A percentile compares a stretch with the other conserved stretches of the same genome.
Evolutionary conservation across 2,888 invertebrate genomes (phyloP).

Genomic region (Cephus spinipes): DNA sequence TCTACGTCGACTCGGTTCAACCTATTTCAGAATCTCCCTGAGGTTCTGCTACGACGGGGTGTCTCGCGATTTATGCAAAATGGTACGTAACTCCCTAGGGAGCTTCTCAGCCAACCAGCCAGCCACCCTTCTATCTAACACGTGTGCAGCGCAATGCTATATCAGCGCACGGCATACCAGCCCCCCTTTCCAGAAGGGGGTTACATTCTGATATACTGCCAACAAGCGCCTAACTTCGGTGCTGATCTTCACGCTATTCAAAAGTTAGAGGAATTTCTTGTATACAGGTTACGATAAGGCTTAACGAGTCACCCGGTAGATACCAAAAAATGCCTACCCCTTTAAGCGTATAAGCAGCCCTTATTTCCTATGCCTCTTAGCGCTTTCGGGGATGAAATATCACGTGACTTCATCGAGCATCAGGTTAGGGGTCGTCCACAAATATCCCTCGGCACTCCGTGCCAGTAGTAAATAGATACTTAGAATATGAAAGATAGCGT

Average conservation of each 20-base stretch:
- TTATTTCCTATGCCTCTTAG: neutral
- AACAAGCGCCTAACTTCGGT: slow-evolving; percentile 35
- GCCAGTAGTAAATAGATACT: slow-evolving; percentile 2
- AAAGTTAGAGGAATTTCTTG: neutral
- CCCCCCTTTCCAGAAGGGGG: slow-evolving; percentile 30
- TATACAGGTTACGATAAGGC: neutral
- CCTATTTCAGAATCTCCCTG: slow-evolving; percentile 60
- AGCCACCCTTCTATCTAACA: slow-evolving; percentile 56
- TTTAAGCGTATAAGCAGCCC: neutral
- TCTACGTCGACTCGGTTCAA: slow-evolving; percentile 42
- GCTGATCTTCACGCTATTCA: slow-evolving; percentile 11
- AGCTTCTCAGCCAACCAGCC: slow-evolving; percentile 41
- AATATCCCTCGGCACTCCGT: neutral
- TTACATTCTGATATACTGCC: slow-evolving; percentile 37
- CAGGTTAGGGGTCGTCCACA: slow-evolving; percentile 9
- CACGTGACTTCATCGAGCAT: slow-evolving; percentile 14
- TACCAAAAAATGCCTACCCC: neutral
- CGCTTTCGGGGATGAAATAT: neutral
- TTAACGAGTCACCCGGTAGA: neutral
- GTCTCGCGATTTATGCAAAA: slow-evolving; percentile 66
- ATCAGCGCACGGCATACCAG: slow-evolving; percentile 27
- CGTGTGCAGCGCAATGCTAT: slow-evolving; percentile 44
- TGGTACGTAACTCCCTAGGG: slow-evolving; percentile 62
- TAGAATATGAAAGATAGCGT: slow-evolving; percentile 14
- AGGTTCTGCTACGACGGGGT: slow-evolving; percentile 58